Conservation (phyloP, 2,888 invertebrate genomes). For the Tachina fera region DNA sequence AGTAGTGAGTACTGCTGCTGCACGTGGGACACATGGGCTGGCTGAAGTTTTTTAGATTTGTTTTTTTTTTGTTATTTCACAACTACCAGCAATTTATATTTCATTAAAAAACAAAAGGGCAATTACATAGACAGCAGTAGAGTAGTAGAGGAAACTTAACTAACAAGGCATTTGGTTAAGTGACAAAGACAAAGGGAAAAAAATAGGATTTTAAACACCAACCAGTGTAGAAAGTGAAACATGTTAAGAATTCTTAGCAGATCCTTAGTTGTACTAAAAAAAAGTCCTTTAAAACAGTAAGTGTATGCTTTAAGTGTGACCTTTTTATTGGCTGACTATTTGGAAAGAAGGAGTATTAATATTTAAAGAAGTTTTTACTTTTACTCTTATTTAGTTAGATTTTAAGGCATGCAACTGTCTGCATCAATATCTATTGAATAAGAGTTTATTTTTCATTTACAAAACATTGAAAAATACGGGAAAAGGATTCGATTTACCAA, state of each 20-base stretch:
- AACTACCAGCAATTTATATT: slow-evolving; percentile 59
- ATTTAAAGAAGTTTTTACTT: too few relatives aligned
- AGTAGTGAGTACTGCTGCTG: background rate
- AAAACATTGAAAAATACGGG: too few relatives aligned
- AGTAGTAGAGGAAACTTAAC: background rate
- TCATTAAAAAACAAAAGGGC: slow-evolving; percentile 66
- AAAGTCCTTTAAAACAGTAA: slow-evolving; percentile 55
- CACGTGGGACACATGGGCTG: background rate
- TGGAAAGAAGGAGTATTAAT: background rate
- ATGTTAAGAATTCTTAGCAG: slow-evolving; percentile 21
- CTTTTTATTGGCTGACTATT: slow-evolving; percentile 21
- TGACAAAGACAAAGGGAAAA: slow-evolving; percentile 3
- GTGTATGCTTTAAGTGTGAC: slow-evolving; percentile 24
- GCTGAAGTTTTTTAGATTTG: background rate
- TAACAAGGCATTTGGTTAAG: slow-evolving; percentile 26
- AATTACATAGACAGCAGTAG: slow-evolving; percentile 22
- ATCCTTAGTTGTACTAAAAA: slow-evolving; percentile 11
- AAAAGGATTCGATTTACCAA: too few relatives aligned
- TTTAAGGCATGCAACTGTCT: too few relatives aligned
- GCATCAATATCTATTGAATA: too few relatives aligned
- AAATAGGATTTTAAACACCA: slow-evolving; percentile 26
- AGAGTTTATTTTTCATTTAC: too few relatives aligned
- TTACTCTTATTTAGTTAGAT: background rate
- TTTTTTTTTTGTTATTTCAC: slow-evolving; percentile 21
- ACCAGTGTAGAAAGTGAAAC: slow-evolving; percentile 17